Percentiles rank a stretch among this genome's conserved stretches.
Conservation (phyloP, 2,797 vertebrate genomes). For the Spondyliosoma cantharus region DNA sequence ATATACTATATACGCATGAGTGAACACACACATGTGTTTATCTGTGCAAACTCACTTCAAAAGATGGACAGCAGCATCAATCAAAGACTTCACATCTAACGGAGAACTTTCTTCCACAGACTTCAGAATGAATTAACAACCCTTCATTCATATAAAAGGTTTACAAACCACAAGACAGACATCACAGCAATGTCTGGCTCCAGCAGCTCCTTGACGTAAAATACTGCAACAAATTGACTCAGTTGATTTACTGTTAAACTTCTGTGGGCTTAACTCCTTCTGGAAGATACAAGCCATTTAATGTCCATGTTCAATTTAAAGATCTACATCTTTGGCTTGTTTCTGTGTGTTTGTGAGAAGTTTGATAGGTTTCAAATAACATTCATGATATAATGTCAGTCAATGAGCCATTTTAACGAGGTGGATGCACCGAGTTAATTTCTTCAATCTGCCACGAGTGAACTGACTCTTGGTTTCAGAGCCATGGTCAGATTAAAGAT, state of each 20-base stretch:
- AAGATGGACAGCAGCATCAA: conserved; percentile 47
- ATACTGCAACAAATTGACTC: conserved; percentile 17
- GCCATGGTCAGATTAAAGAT: too few relatives aligned
- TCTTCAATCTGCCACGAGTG: too few relatives aligned
- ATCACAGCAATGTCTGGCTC: conserved; percentile 23
- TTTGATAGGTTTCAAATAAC: background rate
- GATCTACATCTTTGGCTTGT: background rate
- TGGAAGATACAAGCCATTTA: background rate
- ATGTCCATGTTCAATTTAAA: background rate
- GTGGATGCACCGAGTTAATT: too few relatives aligned
- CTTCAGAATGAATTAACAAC: conserved; percentile 48
- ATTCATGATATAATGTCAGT: too few relatives aligned
- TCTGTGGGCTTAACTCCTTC: background rate
- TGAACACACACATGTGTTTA: conserved; percentile 16
- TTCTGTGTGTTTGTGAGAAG: background rate
- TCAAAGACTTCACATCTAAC: conserved; percentile 56
- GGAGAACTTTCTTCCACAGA: conserved; percentile 30
- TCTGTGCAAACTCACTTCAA: conserved; percentile 45
- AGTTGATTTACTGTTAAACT: conserved; percentile 28
- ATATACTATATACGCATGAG: background rate
- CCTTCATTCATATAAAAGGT: conserved; percentile 52
- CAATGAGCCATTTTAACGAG: too few relatives aligned
- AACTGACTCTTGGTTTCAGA: too few relatives aligned
- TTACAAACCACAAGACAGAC: conserved; percentile 60
- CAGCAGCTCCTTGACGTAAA: conserved; percentile 47